phyloP scores from a whole-genome alignment of 2,888 invertebrate species.

The Cryptocheilus praepositus region DNA sequence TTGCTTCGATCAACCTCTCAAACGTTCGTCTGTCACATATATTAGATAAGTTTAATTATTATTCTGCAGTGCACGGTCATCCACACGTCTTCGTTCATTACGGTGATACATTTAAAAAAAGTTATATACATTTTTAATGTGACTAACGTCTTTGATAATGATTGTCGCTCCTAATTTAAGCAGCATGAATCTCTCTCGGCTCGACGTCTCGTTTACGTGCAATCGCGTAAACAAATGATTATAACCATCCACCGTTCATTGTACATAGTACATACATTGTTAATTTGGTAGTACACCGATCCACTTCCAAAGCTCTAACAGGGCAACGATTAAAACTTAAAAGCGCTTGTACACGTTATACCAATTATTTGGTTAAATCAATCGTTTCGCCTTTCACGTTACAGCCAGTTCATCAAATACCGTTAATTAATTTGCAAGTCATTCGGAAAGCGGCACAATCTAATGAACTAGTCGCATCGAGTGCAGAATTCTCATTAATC shows the following conservation, averaged over 20 bases:
- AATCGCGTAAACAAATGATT: too few species aligned
- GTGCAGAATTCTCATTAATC: neutral
- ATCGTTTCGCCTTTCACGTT: too few species aligned
- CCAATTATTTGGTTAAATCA: constrained; percentile 12
- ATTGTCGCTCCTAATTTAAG: too few species aligned
- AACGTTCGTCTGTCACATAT: constrained; percentile 1
- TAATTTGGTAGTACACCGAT: constrained; percentile 35
- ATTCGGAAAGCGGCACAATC: constrained; percentile 1
- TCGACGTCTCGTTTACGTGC: too few species aligned
- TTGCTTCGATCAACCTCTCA: too few species aligned
- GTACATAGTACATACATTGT: constrained; percentile 70
- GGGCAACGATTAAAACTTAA: constrained; percentile 27
- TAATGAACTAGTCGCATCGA: too few species aligned
- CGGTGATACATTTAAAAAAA: neutral
- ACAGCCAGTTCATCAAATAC: too few species aligned
- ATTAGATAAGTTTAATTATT: too few species aligned
- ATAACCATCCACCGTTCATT: constrained; percentile 47
- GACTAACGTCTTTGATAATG: neutral
- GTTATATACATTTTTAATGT: neutral
- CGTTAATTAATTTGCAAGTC: constrained; percentile 2
- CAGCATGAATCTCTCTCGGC: too few species aligned
- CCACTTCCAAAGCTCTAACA: constrained; percentile 24
- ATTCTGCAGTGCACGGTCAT: too few species aligned
- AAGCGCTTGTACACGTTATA: constrained; percentile 13
- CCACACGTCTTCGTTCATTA: neutral